Evolutionary conservation across 2,113 vertebrate species (phyloP).

Genomic region (Stigmatopora nigra): DNA sequence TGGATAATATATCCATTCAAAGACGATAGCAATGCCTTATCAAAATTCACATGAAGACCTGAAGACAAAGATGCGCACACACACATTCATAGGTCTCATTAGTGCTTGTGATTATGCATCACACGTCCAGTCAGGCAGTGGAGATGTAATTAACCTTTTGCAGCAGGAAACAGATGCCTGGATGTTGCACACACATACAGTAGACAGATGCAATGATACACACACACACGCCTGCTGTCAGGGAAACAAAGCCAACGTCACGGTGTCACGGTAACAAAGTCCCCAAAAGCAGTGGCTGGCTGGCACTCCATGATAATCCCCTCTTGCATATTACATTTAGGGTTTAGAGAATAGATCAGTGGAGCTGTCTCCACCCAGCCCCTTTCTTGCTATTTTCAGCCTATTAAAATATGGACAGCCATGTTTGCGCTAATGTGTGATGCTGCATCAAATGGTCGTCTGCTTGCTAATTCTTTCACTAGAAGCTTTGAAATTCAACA

Average conservation of each 20-base stretch:
- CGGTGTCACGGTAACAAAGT: constrained; percentile 70
- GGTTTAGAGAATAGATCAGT: constrained; percentile 47
- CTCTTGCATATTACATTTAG: constrained; percentile 63
- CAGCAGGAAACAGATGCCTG: constrained; percentile 72
- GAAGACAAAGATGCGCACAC: constrained; percentile 27
- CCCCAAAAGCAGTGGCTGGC: constrained; percentile 57
- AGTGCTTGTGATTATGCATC: constrained; percentile 67
- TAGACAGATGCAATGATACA: constrained; percentile 16
- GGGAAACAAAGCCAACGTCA: constrained; percentile 64
- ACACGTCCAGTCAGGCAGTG: constrained; percentile 64
- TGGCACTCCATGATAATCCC: constrained; percentile 69
- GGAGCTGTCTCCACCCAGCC: constrained; percentile 13
- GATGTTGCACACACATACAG: constrained; percentile 48
- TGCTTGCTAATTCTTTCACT: constrained; percentile 42
- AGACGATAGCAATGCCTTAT: constrained; percentile 17
- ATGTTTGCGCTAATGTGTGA: constrained; percentile 26
- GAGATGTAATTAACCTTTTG: constrained; percentile 76
- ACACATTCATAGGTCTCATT: constrained; percentile 55
- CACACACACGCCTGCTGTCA: constrained; percentile 55
- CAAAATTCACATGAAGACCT: constrained; percentile 24
- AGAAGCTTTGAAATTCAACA: constrained; percentile 48
- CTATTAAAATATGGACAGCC: constrained; percentile 21
- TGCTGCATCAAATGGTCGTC: constrained; percentile 33
- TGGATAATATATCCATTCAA: constrained; percentile 46
- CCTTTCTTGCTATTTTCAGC: constrained; percentile 6